phyloP scores from a whole-genome alignment of 2,113 vertebrate genomes.

The Nematolebias whitei region DNA sequence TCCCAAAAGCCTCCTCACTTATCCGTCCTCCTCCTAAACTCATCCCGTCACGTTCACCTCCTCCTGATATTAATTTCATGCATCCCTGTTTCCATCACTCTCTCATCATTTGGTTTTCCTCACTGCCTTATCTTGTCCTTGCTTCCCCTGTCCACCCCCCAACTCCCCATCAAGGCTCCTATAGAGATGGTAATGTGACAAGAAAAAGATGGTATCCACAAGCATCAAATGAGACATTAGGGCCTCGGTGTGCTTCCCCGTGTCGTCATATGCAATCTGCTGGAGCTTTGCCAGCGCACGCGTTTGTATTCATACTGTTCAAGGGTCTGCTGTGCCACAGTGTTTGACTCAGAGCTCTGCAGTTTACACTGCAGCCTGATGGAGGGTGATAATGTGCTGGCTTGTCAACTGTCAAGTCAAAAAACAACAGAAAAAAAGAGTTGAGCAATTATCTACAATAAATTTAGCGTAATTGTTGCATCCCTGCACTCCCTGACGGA shows the following conservation, averaged over 20 bases:
- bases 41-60: constrained; percentile 19
- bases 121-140: not conserved
- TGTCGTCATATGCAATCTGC: too few relatives aligned
- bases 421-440: too few relatives aligned
- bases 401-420: too few relatives aligned
- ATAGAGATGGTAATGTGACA: constrained; percentile 80
- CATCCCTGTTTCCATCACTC: constrained; percentile 56
- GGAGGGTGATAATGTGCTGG: too few relatives aligned
- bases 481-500: too few relatives aligned
- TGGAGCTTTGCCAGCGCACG: too few relatives aligned
- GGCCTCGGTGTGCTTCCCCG: not conserved
- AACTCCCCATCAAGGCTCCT: constrained; percentile 55
- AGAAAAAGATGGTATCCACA: constrained; percentile 71
- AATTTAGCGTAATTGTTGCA: too few relatives aligned
- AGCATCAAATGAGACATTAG: constrained; percentile 62
- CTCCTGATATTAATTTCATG: constrained; percentile 30
- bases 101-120: constrained; percentile 41
- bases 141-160: not conserved
- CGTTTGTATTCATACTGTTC: too few relatives aligned
- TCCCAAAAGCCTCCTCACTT: constrained; percentile 45
- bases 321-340: too few relatives aligned
- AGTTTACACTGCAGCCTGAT: too few relatives aligned
- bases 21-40: not conserved
- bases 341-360: too few relatives aligned
- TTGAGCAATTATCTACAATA: too few relatives aligned